Conservation (phyloP, 2,113 vertebrate genomes). For the Tyto alba region DNA sequence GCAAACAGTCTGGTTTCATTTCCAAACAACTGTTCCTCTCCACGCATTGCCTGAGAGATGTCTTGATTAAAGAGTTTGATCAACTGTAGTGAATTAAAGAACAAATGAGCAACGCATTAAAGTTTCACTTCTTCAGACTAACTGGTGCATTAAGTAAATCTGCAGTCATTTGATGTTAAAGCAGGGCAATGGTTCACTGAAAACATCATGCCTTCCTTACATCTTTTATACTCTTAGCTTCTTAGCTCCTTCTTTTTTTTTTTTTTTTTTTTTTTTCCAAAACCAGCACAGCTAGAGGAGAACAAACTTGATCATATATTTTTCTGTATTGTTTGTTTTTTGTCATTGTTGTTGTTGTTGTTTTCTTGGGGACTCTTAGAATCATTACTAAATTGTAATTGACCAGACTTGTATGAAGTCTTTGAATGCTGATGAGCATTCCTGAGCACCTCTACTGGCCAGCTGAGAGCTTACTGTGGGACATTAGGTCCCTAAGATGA, state of each 20-base stretch:
- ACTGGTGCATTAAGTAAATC: background rate
- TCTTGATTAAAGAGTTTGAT: slow-evolving; percentile 77
- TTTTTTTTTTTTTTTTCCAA: background rate
- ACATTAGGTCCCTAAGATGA: background rate
- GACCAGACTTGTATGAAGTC: background rate
- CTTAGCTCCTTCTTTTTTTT: background rate
- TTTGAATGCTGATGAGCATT: background rate
- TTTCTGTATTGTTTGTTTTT: too few relatives aligned
- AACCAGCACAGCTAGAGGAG: background rate
- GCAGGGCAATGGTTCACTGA: background rate
- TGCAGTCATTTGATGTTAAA: background rate
- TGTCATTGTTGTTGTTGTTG: background rate
- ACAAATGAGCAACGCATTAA: background rate
- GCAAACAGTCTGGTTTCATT: slow-evolving; percentile 67
- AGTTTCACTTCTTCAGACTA: background rate
- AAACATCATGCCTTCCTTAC: background rate
- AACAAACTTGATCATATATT: background rate
- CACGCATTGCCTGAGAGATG: slow-evolving; percentile 40
- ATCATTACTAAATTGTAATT: background rate
- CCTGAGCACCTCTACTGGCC: background rate
- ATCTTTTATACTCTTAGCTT: background rate
- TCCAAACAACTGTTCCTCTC: slow-evolving; percentile 72
- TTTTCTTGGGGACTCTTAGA: background rate
- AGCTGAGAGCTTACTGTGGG: background rate
- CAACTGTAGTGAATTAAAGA: slow-evolving; percentile 69